Evolutionary conservation across 2,797 vertebrate genomes (phyloP), one percentile per base, ranked within the genome.

Genomic region (Tachyglossus aculeatus): DNA sequence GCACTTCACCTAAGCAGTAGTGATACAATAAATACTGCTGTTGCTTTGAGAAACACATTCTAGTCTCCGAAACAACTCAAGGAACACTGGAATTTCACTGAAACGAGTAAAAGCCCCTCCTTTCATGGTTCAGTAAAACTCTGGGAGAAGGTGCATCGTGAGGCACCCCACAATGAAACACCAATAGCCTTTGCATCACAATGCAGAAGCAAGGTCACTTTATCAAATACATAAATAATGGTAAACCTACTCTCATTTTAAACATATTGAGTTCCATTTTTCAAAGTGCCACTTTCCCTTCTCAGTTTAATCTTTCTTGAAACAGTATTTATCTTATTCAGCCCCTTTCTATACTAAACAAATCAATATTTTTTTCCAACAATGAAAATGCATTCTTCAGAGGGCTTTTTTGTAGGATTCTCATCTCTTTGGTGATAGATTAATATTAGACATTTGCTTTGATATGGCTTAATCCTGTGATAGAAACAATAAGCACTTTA

Each of bases 401-500:
- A 36, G 36, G 34, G 55, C 39, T 64, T 19, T 54, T 64, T 19
- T 54, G 32, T 75, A 45, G 15, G 25, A 19, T 39, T 73, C 53
- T 57, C 48, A 57, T 43, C 9, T 48, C 21, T 61, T 73, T 60
- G 48, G n/a, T 19, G 64, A 60, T 31, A 34, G 9, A n/a, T 50
- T 66, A 63, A 52, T 38, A 52, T 69, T n/a, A n/a, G n/a, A n/a
- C n/a, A 62, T 45, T 25, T 69, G 48, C 53, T 63, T 59, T 66
- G 19, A 58, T 59, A 48, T 44, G n/a, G 24, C n/a, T 45, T 67
- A 57, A 53, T 63, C 34, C 22, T 41, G 64, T 78, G 40, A 24
- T n/a, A 56, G 43, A 59, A 68, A 58, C 3, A 52, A 43, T 60
- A 63, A 72, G 52, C 43, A 67, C 66, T 60, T 72, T 48, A 59